These are phyloP conservation scores for Euglossa dilemma DNA, from an alignment of 1,140 invertebrate genomes.

Conservation along the genomic window DNA sequence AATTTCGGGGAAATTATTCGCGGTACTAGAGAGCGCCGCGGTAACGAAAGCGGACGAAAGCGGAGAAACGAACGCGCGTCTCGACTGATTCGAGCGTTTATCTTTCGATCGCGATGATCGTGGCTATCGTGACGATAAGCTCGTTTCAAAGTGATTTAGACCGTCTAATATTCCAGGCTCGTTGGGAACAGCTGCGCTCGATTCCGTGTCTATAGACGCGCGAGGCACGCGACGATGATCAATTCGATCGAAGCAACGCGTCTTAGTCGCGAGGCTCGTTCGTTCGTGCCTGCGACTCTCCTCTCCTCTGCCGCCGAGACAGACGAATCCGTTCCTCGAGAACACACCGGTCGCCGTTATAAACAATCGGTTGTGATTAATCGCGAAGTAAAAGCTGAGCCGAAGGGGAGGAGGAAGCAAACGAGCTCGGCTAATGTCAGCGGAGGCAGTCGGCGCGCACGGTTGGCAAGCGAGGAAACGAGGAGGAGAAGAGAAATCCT, in stretches of 20 bases:
- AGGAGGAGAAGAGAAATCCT: too few relatives aligned
- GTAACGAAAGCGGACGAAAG: background rate
- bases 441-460: too few relatives aligned
- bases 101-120: background rate
- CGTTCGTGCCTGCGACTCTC: too few relatives aligned
- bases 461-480: too few relatives aligned
- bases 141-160: background rate
- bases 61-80: conserved; percentile 12
- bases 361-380: too few relatives aligned
- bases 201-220: background rate
- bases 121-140: background rate
- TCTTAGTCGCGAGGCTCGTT: background rate
- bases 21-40: background rate
- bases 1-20: background rate
- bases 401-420: too few relatives aligned
- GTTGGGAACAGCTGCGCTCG: background rate
- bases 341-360: too few relatives aligned
- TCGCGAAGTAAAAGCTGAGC: too few relatives aligned
- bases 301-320: too few relatives aligned
- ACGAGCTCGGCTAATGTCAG: too few relatives aligned
- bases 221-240: background rate
- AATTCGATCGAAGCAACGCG: background rate
- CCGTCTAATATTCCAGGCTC: background rate
- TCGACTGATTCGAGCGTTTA: background rate
- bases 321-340: too few relatives aligned